Percentiles rank a stretch among this genome's conserved stretches.
Conservation (phyloP, 2,888 invertebrate genomes). For the Andricus quercusramuli region DNA sequence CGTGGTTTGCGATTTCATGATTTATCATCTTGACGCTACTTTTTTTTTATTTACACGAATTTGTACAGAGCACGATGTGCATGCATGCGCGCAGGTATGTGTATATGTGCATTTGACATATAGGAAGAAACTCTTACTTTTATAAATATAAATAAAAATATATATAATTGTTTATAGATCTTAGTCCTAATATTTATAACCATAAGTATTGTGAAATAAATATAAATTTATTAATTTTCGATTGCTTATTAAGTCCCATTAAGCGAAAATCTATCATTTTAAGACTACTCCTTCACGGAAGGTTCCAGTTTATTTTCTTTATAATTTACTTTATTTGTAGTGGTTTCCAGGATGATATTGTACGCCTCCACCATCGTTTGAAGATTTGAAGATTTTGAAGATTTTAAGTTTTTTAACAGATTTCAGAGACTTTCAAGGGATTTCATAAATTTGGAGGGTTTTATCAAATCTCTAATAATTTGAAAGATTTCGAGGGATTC, state of each 20-base stretch:
- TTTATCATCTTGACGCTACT: slow-evolving; percentile 41
- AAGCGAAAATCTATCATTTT: neutral
- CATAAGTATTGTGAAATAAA: slow-evolving; percentile 74
- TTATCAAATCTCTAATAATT: no score
- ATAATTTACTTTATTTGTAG: neutral
- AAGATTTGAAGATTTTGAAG: no score
- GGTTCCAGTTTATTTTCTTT: neutral
- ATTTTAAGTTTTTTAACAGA: no score
- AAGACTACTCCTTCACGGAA: neutral
- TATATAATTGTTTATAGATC: slow-evolving; percentile 66
- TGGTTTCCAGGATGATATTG: neutral
- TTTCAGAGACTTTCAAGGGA: no score
- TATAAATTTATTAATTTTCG: slow-evolving; percentile 65
- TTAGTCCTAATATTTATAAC: slow-evolving; percentile 71
- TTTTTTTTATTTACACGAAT: slow-evolving; percentile 49
- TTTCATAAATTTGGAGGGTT: no score
- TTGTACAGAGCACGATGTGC: slow-evolving; percentile 59
- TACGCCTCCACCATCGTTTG: no score
- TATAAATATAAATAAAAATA: slow-evolving; percentile 56
- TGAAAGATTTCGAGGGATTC: no score
- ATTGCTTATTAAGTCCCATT: neutral
- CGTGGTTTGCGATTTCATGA: slow-evolving; percentile 19
- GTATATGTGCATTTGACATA: slow-evolving; percentile 42
- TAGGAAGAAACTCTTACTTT: slow-evolving; percentile 48
- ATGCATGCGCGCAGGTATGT: slow-evolving; percentile 44